Base-by-base conservation (phyloP, 2,888 invertebrate species). In the Pachydiplax longipennis region DNA sequence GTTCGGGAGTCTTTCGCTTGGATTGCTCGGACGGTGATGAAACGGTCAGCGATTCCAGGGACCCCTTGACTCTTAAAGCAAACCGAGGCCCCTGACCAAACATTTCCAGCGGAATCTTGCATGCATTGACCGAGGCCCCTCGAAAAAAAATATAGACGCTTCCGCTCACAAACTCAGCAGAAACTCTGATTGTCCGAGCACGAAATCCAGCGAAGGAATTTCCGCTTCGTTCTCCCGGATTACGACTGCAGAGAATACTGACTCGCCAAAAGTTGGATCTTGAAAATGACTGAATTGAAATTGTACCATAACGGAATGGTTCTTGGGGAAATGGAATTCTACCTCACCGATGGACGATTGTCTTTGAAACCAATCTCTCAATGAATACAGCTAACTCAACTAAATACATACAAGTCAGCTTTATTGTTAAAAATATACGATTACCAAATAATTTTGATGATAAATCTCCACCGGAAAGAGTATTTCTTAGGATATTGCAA, bases 71-170 rank as follows among this genome's bases (percentile, higher is more conserved):
- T 18, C 83, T 58, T 83, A 31, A 83, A 83, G 83, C 58, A 58
- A 83, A 83, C 83, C 31, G 58, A 35, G 83, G 6, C 83, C 83
- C 83, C 58, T 58, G 83, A 58, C 83, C 83, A 83, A 83, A 83
- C 83, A 83, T 58, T 83, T 31, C 83, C 15, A 35, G 35, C 31
- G 22, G 31, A 22, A 53, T 58, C 83, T 58, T 53, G 83, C 83
- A 83, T 83, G 83, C 53, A 83, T 83, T 83, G 53, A 48, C 13
- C 44, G 25, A 48, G 25, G 22, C 48, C 48, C 82, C 82, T 73
- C 31, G 13, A 25, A 73, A 53, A 65, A 73, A 73, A 73, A 31
- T 31, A 13, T 18, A 73, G 31, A 2, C 25, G 73, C 31, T 31
- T 31, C 31, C 25, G 65, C 4, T 25, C n/a, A n/a, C 73, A 31